phyloP scores from a whole-genome alignment of 1,140 invertebrate genomes.

The Galleria mellonella region DNA sequence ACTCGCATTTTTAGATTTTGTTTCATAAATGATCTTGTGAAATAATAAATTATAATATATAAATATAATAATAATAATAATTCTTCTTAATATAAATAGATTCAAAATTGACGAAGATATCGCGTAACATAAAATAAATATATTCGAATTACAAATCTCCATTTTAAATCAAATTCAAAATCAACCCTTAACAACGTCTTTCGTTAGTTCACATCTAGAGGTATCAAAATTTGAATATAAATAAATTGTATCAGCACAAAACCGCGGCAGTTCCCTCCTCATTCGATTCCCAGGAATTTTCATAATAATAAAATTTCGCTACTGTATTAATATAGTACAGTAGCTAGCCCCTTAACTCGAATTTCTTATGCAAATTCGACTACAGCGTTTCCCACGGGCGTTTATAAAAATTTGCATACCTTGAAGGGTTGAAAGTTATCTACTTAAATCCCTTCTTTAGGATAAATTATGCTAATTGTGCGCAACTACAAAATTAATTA shows the following conservation, averaged over 20 bases:
- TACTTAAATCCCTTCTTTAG: conserved; percentile 26
- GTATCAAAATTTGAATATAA: not conserved
- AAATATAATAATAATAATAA: no score
- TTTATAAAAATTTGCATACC: conserved; percentile 44
- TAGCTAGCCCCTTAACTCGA: conserved; percentile 4
- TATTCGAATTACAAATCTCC: no score
- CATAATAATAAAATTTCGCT: conserved; percentile 5
- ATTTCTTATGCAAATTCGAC: conserved; percentile 39
- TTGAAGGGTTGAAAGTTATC: conserved; percentile 34
- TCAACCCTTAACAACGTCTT: not conserved
- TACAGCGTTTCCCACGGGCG: conserved; percentile 29
- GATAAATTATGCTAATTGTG: conserved; percentile 40
- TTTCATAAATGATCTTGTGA: no score
- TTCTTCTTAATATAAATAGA: no score
- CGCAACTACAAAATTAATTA: conserved; percentile 44
- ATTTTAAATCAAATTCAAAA: not conserved
- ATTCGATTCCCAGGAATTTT: not conserved
- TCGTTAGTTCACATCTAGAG: not conserved
- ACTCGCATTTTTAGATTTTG: no score
- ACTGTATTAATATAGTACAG: conserved; percentile 13
- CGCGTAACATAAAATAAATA: no score
- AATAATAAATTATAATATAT: no score
- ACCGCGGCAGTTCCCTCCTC: conserved; percentile 1
- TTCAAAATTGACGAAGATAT: no score
- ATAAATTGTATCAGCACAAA: not conserved